Base-by-base conservation (phyloP, 1,140 invertebrate species). In the Rhizoglyphus robini region DNA sequence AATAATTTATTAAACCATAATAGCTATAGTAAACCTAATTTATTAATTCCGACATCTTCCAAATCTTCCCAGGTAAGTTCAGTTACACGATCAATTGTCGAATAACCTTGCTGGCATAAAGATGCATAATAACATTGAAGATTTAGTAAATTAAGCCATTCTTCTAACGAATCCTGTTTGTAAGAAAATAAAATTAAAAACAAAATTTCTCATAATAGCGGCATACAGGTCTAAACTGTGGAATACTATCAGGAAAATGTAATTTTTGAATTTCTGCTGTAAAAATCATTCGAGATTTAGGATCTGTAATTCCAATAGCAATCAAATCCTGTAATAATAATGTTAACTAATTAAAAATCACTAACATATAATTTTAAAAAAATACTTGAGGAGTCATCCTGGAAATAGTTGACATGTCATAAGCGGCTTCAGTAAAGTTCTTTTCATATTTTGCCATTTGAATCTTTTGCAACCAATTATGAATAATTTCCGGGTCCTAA, bases 21-120 rank as follows among this genome's bases (percentile, higher is more conserved):
- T 30, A 27, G 25, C 13, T n/a, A 5, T 20, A 27, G 23, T 5
- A 31, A 72, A 79, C 79, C 79, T 65, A 83, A 71, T 71, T 79
- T 80, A 66, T 76, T 77, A 69, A 99, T 96, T 57, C 96, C 96
- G 75, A 97, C 95, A 73, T 99, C 96, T 79, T 99, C 96, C 69
- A 99, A 82, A 79, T 99, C 96, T 80, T 99, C 96, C 92, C 94
- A 97, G 66, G 89, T 91, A 41, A 98, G 82, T 73, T 96, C 90
- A 38, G 88, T 89, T 54, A 83, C 75, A 54, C 79, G 74, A 71
- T 95, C 87, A 49, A 99, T 90, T 23, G 86, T 88, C 68, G 86
- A 83, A 79, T 97, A 98, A 61, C 92, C 92, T 78, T 99, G 93
- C 69, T 86, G 85, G 68, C 87, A 82, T 51, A 98, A 80, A 47